Evolutionary conservation across 2,113 vertebrate species (phyloP).

Genomic region (Syngnathus floridae): DNA sequence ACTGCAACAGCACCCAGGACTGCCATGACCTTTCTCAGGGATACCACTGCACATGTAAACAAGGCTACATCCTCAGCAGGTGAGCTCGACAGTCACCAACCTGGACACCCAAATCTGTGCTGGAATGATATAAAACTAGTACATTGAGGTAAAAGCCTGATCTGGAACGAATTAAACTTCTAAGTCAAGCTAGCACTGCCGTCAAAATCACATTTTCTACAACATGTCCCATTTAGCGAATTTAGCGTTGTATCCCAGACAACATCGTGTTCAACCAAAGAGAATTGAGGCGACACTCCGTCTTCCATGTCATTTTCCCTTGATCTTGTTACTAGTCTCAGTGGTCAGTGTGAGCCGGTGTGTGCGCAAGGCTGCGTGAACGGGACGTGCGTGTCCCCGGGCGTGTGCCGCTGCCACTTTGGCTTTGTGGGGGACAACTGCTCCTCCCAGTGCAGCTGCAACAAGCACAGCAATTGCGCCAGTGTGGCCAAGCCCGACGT

Average conservation of each 20-base stretch:
- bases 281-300: too few relatives aligned
- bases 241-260: neutral
- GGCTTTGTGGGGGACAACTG: conserved; percentile 87
- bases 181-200: too few relatives aligned
- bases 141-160: too few relatives aligned
- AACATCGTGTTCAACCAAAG: too few relatives aligned
- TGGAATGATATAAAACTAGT: too few relatives aligned
- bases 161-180: too few relatives aligned
- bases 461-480: conserved; percentile 85
- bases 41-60: conserved; percentile 85
- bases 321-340: conserved; percentile 53
- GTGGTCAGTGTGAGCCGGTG: conserved; percentile 83
- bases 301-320: neutral
- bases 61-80: conserved; percentile 84
- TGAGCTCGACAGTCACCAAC: conserved; percentile 30
- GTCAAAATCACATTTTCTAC: too few relatives aligned
- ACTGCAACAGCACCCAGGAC: conserved; percentile 86
- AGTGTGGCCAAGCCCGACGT: conserved; percentile 75
- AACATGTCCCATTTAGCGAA: too few relatives aligned
- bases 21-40: conserved; percentile 78
- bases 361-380: conserved; percentile 87
- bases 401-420: conserved; percentile 84
- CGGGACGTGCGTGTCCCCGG: conserved; percentile 81
- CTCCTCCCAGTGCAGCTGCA: conserved; percentile 85
- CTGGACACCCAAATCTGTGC: too few relatives aligned